Percentiles rank a stretch among this genome's conserved stretches.
Conservation (phyloP, 1,140 invertebrate species). For the Panagrolaimus sp. region DNA sequence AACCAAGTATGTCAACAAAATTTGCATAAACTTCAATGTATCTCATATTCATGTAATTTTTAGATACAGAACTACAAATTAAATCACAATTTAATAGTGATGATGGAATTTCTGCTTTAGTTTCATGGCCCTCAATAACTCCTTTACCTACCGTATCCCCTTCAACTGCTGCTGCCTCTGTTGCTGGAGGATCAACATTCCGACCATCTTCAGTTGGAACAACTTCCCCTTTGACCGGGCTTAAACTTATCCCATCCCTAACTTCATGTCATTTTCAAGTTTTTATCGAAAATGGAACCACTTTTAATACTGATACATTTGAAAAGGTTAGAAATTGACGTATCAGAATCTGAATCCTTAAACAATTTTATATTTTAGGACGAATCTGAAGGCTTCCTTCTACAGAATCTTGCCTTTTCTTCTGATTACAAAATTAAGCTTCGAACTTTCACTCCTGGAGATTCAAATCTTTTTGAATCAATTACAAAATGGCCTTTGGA, state of each 20-base stretch:
- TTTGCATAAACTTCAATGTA: too few species aligned
- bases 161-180: too few species aligned
- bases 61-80: not conserved
- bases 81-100: slow-evolving; percentile 16
- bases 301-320: not conserved
- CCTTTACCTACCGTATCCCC: not conserved
- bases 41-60: too few species aligned
- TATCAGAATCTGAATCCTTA: too few species aligned
- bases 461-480: not conserved
- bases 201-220: too few species aligned
- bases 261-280: slow-evolving; percentile 16
- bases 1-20: not conserved
- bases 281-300: not conserved
- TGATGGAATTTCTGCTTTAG: not conserved
- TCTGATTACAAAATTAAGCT: not conserved
- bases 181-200: too few species aligned
- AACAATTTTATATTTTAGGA: too few species aligned
- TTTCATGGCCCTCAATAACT: not conserved
- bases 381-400: not conserved
- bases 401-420: not conserved
- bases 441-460: slow-evolving; percentile 2
- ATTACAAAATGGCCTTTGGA: not conserved
- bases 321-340: not conserved
- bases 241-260: not conserved
- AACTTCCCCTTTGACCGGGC: not conserved